Evolutionary conservation across 2,888 invertebrate genomes (phyloP), one percentile per base, ranked within the genome.

Genomic region (Nomada fabriciana): DNA sequence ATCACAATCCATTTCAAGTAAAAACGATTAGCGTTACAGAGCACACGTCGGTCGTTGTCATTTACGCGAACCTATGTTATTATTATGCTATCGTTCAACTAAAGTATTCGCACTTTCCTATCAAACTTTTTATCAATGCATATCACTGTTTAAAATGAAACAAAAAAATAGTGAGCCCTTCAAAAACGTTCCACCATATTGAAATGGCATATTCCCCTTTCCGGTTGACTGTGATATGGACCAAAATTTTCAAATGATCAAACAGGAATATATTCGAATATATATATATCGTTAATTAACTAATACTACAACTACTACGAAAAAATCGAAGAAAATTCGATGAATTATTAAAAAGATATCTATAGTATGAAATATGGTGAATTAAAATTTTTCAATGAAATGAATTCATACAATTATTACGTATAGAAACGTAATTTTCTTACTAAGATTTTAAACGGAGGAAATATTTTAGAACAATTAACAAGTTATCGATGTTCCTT

Each of bases 1-100:
- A 80, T 69, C 72, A 67, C 55, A 78, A 85, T 57, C 63, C 86
- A 88, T 87, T 72, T 83, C 84, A 80, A 85, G 59, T 36, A 25
- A 59, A 65, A 80, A 69, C 67, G 15, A 52, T n/a, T 36, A 60
- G 18, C 64, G 57, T 76, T 71, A 69, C 36, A 20, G 55, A 69
- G 25, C 15, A 64, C 47, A 42, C 65, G 36, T 52, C 50, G 47
- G 29, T 55, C 52, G 13, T n/a, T 59, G 67, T 29, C 65, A 55
- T 77, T 55, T 25, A 36, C 29, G 10, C 18, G 47, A 7, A 70
- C 18, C 20, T 25, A 53, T 29, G 29, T 42, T 25, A 11, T 29
- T 42, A 57, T 20, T 4, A 36, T 61, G 50, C 18, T 29, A n/a
- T 36, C 15, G 7, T n/a, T 9, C 43, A 52, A 29, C 65, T 18